Base-by-base conservation (phyloP, 2,113 vertebrate species). In the Numenius arquata region DNA sequence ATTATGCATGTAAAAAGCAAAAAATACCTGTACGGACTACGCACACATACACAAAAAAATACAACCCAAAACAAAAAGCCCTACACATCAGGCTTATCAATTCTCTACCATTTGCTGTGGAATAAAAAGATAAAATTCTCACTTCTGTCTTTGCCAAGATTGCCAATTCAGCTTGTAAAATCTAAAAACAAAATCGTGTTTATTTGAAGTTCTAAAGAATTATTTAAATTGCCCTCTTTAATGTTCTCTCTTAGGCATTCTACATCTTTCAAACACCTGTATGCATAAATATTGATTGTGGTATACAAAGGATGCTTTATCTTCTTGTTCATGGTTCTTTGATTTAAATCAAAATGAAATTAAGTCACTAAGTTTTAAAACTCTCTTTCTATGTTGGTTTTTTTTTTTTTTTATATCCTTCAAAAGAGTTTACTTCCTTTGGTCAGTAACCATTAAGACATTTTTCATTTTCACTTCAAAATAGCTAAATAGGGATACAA, bases 171-270 rank as follows among this genome's bases (percentile, higher is more conserved):
- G 36, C 56, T 90, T 87, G 47, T 50, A 84, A 94, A 93, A 87
- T 77, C 30, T 52, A 56, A 88, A 94, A 84, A 1, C 38, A 94
- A 53, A 45, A 14, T 59, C 4, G 2, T 55, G 29, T 50, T 68
- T 76, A 87, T 89, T 90, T 96, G 72, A 92, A 90, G 65, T 89
- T 95, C 62, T 79, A 48, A 87, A 68, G 66, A 85, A 41, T 78
- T 87, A 72, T 41, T 95, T 87, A 73, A 89, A 94, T 34, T 70
- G 53, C 4, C 19, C 12, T 78, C 88, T 82, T 88, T 56, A 61
- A 85, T 75, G 43, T 86, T 92, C 36, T 27, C 48, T 84, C 68
- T 68, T 74, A 81, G 36, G 76, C 30, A 75, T 90, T 70, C 83
- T 52, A 70, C 43, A 78, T 65, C 83, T 74, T 85, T 72, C 36